Evolutionary conservation across 2,888 invertebrate species (phyloP).

Genomic region (Scaptomyza polygonia): DNA sequence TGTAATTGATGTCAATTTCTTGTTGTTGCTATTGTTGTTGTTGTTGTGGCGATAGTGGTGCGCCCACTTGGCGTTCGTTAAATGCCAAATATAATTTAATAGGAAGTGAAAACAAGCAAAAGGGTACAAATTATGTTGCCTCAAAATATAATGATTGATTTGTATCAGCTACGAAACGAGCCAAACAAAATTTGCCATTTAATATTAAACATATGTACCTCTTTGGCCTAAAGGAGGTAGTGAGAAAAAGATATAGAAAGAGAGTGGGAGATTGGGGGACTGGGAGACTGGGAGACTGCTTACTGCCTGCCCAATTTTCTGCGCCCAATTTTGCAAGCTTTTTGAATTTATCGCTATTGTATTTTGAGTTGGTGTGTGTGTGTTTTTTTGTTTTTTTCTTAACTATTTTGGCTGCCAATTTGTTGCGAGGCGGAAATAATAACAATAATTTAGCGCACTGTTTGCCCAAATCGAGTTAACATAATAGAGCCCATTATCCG

Average conservation of each 20-base stretch:
- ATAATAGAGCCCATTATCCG: conserved; percentile 65
- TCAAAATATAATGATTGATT: conserved; percentile 74
- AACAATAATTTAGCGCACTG: conserved; percentile 76
- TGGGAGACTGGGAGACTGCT: too few relatives aligned
- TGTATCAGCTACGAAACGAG: conserved; percentile 74
- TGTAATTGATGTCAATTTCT: conserved; percentile 78
- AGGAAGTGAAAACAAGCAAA: conserved; percentile 79
- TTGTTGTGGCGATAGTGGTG: conserved; percentile 38
- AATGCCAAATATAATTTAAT: conserved; percentile 80
- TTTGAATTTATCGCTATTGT: conserved; percentile 22
- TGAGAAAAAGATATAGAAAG: not conserved
- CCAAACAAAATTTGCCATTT: conserved; percentile 65
- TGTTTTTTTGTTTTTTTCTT: too few relatives aligned
- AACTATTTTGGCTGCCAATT: conserved; percentile 60
- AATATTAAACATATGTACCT: conserved; percentile 52
- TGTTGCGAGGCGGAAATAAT: conserved; percentile 68
- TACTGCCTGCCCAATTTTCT: conserved; percentile 53
- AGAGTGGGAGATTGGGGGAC: not conserved
- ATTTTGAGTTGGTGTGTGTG: conserved; percentile 9
- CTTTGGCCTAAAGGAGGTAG: conserved; percentile 9
- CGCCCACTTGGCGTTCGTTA: conserved; percentile 69
- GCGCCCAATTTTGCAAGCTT: conserved; percentile 59
- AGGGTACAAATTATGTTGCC: conserved; percentile 75
- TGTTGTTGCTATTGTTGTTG: conserved; percentile 37
- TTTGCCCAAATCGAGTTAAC: conserved; percentile 80